Percentiles rank a stretch among this genome's conserved stretches.
Conservation (phyloP, 2,888 invertebrate species). For the Anaspis maculata region DNA sequence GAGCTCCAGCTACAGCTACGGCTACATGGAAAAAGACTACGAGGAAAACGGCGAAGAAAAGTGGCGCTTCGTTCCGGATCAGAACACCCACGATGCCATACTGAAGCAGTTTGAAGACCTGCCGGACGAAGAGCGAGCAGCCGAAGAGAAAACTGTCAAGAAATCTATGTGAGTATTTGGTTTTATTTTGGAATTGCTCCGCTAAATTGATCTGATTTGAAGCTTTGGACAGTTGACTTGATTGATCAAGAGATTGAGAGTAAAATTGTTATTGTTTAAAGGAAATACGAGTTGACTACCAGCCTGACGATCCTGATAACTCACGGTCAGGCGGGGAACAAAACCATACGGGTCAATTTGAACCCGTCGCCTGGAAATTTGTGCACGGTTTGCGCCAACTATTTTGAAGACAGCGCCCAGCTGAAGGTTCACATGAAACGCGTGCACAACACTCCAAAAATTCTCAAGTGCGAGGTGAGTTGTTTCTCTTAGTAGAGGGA, state of each 20-base stretch:
- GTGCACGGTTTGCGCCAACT: conserved; percentile 22
- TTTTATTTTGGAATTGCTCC: neutral
- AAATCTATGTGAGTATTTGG: neutral
- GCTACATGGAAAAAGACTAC: conserved; percentile 22
- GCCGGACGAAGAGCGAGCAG: conserved; percentile 4
- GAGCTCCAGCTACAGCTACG: conserved; percentile 24
- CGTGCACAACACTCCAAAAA: conserved; percentile 14
- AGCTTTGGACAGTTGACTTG: neutral
- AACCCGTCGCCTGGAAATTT: conserved; percentile 16
- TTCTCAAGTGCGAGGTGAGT: too few relatives aligned
- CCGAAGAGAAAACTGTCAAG: conserved; percentile 9
- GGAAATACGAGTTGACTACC: conserved; percentile 35
- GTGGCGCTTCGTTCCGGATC: conserved; percentile 24
- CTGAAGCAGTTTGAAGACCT: conserved; percentile 13
- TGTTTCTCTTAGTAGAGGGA: too few relatives aligned
- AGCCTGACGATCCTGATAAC: conserved; percentile 43
- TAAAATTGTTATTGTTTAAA: too few relatives aligned
- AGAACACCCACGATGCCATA: conserved; percentile 15
- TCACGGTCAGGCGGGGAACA: conserved; percentile 40
- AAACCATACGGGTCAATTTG: conserved; percentile 41
- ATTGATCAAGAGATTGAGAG: too few relatives aligned
- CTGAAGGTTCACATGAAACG: conserved; percentile 18
- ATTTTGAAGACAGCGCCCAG: conserved; percentile 17
- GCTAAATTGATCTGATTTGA: neutral
- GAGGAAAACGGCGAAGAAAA: conserved; percentile 13